Percentiles rank a stretch among this genome's conserved stretches.
Conservation (phyloP, 2,797 vertebrate genomes). For the Carcharodon carcharias region DNA sequence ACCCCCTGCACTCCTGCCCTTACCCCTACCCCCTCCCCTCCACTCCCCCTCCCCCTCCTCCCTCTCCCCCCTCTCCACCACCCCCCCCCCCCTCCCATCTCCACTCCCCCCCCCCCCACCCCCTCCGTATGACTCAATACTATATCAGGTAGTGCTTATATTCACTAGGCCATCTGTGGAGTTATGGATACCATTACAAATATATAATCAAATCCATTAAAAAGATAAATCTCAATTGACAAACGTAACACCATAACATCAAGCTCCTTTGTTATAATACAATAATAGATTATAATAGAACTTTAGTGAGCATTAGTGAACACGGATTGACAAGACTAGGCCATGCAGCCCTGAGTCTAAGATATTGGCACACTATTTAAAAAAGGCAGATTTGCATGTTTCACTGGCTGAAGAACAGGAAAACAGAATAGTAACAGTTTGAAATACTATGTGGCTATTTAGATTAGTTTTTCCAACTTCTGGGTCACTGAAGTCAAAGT, state of each 20-base stretch:
- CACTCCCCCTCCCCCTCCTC: no score
- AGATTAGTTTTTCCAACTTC: neutral
- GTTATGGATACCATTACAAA: neutral
- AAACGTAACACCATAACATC: neutral
- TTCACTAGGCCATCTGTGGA: neutral
- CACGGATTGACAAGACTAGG: neutral
- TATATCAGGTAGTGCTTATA: neutral
- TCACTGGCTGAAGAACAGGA: neutral
- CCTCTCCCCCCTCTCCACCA: no score
- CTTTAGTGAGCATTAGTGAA: neutral
- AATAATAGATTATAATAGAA: neutral
- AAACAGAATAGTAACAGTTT: neutral
- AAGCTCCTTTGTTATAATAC: neutral
- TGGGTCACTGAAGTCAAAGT: neutral
- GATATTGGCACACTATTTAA: no score
- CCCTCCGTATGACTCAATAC: neutral
- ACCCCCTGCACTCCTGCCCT: no score
- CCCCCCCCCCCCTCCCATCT: no score
- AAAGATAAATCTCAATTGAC: neutral
- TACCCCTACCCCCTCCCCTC: no score
- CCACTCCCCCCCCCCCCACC: no score
- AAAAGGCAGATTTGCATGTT: neutral
- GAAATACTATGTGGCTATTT: neutral
- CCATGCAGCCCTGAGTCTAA: neutral
- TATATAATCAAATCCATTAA: neutral